Conservation (phyloP, 2,113 vertebrate genomes). For the Oreochromis tanganicae region DNA sequence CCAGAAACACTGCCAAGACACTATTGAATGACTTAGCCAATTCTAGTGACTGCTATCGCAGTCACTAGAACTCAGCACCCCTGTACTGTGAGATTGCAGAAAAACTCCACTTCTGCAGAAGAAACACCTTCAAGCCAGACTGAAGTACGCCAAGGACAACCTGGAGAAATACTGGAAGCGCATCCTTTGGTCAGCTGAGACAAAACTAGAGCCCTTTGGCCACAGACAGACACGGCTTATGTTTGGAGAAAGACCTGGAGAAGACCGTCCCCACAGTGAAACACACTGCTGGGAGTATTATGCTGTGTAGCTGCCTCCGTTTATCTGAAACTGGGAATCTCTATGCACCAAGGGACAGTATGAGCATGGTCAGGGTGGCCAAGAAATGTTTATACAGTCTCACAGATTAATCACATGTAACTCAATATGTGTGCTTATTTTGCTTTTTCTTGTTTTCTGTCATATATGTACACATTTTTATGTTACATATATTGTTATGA, state of each 20-base stretch:
- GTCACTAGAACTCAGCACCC: neutral
- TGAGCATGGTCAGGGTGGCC: neutral
- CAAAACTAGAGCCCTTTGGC: neutral
- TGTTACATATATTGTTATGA: neutral
- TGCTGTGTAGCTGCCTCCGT: neutral
- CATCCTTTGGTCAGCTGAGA: neutral
- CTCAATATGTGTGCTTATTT: neutral
- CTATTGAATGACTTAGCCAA: neutral
- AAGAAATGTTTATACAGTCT: neutral
- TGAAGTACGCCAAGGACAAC: neutral
- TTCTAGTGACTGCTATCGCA: neutral
- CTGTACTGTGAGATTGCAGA: rapidly evolving
- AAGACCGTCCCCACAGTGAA: rapidly evolving
- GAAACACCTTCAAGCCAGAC: neutral
- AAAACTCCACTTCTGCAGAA: neutral
- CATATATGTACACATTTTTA: neutral
- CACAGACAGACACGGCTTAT: neutral
- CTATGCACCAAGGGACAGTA: neutral
- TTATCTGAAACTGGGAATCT: neutral
- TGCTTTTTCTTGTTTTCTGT: neutral
- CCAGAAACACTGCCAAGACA: neutral
- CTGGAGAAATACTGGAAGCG: neutral
- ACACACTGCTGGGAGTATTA: neutral
- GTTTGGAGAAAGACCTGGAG: neutral
- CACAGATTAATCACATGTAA: neutral